phyloP scores from a whole-genome alignment of 1,140 invertebrate species.

The Wiebesia pumilae region DNA sequence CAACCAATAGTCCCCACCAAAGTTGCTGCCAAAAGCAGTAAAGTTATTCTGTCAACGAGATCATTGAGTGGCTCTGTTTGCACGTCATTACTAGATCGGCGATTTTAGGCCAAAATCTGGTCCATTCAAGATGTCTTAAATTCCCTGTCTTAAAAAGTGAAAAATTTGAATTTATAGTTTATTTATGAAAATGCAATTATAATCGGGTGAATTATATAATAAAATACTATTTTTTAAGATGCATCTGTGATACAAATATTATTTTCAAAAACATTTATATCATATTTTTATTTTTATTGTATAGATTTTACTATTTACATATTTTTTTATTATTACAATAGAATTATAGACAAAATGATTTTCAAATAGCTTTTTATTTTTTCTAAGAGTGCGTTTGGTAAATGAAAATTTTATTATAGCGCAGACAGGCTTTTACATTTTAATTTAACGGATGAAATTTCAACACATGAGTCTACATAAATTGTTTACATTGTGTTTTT shows the following conservation, averaged over 20 bases:
- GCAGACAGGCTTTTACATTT: no score
- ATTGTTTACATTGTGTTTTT: no score
- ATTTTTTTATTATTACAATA: not conserved
- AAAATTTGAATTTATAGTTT: not conserved
- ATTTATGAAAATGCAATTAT: not conserved
- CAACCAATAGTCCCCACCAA: not conserved
- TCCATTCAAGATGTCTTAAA: slow-evolving; percentile 54
- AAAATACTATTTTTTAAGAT: not conserved
- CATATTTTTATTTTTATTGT: not conserved
- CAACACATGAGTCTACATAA: no score
- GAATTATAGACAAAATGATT: no score
- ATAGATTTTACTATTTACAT: not conserved
- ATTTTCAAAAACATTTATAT: not conserved
- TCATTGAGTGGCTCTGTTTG: slow-evolving; percentile 68
- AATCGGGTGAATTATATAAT: not conserved
- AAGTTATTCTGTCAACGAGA: slow-evolving; percentile 62
- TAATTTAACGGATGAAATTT: no score
- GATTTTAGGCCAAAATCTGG: slow-evolving; percentile 51
- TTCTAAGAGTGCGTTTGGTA: no score
- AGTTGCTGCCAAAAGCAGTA: slow-evolving; percentile 7
- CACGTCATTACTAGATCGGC: slow-evolving; percentile 61
- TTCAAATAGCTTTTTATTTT: no score
- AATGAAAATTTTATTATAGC: no score
- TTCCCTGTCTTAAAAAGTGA: not conserved
- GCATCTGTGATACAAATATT: not conserved